phyloP scores from a whole-genome alignment of 2,888 invertebrate genomes.

The Chrysomela aeneicollis region DNA sequence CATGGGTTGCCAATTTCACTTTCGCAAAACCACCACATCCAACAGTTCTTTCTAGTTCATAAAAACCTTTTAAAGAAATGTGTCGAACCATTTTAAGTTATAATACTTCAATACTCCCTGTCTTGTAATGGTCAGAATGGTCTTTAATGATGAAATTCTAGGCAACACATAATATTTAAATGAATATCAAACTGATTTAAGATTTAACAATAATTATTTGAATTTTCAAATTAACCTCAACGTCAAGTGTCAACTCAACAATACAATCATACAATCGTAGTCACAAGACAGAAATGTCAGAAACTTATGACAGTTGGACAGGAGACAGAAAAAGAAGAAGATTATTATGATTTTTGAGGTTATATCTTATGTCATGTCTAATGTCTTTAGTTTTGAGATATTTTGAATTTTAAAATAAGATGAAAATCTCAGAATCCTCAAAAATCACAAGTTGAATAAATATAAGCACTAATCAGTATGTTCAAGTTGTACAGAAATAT shows the following conservation, averaged over 20 bases:
- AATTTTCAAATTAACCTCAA: conserved; percentile 3
- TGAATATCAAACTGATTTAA: too few relatives aligned
- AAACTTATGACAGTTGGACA: too few relatives aligned
- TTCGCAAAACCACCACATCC: conserved; percentile 83
- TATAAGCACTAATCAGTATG: conserved; percentile 22
- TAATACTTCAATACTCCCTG: background rate
- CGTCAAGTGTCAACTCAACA: too few relatives aligned
- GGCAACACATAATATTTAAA: too few relatives aligned
- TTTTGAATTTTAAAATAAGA: too few relatives aligned
- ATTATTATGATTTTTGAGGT: too few relatives aligned
- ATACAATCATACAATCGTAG: too few relatives aligned
- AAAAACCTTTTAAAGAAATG: conserved; percentile 68
- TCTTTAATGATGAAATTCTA: background rate
- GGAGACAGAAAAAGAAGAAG: too few relatives aligned
- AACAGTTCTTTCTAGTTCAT: conserved; percentile 74
- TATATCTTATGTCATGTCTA: too few relatives aligned
- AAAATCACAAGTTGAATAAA: background rate
- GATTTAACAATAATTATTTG: conserved; percentile 1
- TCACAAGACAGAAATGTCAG: too few relatives aligned
- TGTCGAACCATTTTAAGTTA: conserved; percentile 62
- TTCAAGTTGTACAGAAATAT: conserved; percentile 18
- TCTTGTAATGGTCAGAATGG: background rate
- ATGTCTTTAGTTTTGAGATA: too few relatives aligned
- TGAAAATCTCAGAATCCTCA: too few relatives aligned
- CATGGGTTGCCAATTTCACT: conserved; percentile 80